Evolutionary conservation across 1,140 invertebrate species (phyloP).

Genomic region (Drosophila punjabiensis): DNA sequence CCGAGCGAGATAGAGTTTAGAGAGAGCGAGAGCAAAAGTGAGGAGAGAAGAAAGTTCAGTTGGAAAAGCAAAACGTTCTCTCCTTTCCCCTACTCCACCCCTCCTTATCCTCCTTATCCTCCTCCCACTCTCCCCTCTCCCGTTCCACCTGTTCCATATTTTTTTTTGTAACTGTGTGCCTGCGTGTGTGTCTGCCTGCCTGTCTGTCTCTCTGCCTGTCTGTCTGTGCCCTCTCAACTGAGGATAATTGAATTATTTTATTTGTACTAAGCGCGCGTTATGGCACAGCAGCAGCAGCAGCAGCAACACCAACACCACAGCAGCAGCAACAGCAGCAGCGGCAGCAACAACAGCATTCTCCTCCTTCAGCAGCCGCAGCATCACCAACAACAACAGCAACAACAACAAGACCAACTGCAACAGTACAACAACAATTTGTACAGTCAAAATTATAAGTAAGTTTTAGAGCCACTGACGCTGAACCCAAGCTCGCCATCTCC

Average conservation of each 20-base stretch:
- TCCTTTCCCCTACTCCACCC: constrained; percentile 4
- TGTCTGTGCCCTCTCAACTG: constrained; percentile 40
- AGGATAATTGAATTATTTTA: constrained; percentile 62
- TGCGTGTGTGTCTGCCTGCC: constrained; percentile 29
- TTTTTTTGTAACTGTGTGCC: constrained; percentile 21
- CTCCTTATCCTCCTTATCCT: neutral
- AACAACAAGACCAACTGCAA: constrained; percentile 62
- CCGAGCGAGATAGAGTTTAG: constrained; percentile 27
- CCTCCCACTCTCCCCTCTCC: neutral
- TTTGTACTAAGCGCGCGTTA: constrained; percentile 74
- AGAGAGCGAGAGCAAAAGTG: constrained; percentile 31
- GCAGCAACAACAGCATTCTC: constrained; percentile 59
- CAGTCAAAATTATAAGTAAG: constrained; percentile 79
- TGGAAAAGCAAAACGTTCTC: constrained; percentile 3
- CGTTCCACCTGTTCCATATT: neutral
- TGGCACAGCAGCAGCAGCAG: constrained; percentile 77
- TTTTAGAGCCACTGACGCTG: constrained; percentile 65
- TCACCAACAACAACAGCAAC: constrained; percentile 47
- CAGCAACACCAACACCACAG: constrained; percentile 40
- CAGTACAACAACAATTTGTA: constrained; percentile 81
- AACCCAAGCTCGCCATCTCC: constrained; percentile 11
- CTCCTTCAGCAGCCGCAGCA: constrained; percentile 54
- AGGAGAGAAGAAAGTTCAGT: constrained; percentile 17
- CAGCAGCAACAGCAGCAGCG: constrained; percentile 58
- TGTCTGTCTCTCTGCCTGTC: constrained; percentile 9